These are phyloP conservation scores for Hephaestus fuliginosus DNA, from an alignment of 2,797 vertebrate species.

Conservation along the genomic window DNA sequence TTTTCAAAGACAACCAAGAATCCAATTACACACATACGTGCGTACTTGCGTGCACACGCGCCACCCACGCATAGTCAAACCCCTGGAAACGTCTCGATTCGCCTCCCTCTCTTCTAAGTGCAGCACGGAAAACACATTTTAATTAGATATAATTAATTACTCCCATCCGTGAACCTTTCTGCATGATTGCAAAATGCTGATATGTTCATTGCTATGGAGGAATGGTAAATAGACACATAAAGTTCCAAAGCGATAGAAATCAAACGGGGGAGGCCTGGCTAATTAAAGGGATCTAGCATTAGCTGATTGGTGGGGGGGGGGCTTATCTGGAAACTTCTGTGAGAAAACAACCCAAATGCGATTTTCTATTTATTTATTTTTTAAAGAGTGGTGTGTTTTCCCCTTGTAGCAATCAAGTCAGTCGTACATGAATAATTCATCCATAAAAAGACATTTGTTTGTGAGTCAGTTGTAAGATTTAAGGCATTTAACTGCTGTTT, in stretches of 20 bases:
- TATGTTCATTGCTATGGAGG: constrained; percentile 67
- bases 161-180: constrained; percentile 46
- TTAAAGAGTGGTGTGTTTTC: constrained; percentile 35
- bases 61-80: background rate
- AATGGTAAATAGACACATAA: constrained; percentile 72
- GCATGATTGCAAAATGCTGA: constrained; percentile 71
- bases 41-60: background rate
- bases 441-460: constrained; percentile 68
- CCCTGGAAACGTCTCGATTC: constrained; percentile 4
- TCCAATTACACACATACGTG: constrained; percentile 34
- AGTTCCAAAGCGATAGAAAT: constrained; percentile 73
- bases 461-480: constrained; percentile 56
- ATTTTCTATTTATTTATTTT: no score
- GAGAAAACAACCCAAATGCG: constrained; percentile 44
- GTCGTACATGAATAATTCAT: constrained; percentile 75
- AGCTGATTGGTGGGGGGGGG: constrained; percentile 63
- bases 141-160: constrained; percentile 69
- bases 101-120: constrained; percentile 15
- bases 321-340: constrained; percentile 56
- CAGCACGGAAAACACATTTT: constrained; percentile 54
- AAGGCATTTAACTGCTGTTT: constrained; percentile 50
- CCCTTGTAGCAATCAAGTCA: constrained; percentile 63
- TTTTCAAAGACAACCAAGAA: constrained; percentile 39
- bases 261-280: constrained; percentile 61
- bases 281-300: constrained; percentile 76